A percentile compares a stretch with the other conserved stretches of the same genome.
Evolutionary conservation across 2,113 vertebrate species (phyloP).

Genomic region (Rostratula benghalensis): DNA sequence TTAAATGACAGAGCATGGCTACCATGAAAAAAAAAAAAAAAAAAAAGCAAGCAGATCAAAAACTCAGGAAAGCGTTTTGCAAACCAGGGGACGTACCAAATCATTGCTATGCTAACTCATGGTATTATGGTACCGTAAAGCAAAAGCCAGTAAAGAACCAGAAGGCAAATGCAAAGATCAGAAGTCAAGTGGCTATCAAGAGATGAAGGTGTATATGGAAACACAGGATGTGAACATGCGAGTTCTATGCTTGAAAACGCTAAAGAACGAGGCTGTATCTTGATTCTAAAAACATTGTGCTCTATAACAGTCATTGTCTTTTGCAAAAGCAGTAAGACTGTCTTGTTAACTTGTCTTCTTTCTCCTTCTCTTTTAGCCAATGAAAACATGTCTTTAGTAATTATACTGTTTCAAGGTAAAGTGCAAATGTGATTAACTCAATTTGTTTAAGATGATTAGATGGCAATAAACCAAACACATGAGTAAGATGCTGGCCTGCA

Average conservation of each 20-base stretch:
- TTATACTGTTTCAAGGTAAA: not conserved
- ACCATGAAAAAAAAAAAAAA: not conserved
- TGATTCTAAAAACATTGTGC: not conserved
- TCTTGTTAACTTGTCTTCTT: not conserved
- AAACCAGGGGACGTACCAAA: not conserved
- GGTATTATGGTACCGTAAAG: not conserved
- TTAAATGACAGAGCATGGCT: not conserved
- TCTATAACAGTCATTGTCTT: not conserved
- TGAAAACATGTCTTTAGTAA: not conserved
- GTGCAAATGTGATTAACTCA: not conserved
- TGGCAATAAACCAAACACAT: not conserved
- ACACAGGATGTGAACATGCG: rapidly evolving
- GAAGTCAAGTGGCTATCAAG: not conserved
- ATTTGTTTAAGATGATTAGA: not conserved
- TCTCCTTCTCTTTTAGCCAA: not conserved
- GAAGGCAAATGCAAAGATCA: not conserved
- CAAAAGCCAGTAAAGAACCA: not conserved
- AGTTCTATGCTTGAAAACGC: not conserved
- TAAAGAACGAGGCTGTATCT: not conserved
- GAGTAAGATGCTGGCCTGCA: not conserved
- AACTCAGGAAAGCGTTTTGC: rapidly evolving
- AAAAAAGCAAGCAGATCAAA: not conserved
- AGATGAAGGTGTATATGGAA: not conserved
- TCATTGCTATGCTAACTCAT: rapidly evolving
- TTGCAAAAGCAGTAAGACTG: not conserved